Percentiles rank a stretch among this genome's conserved stretches.
Evolutionary conservation across 2,113 vertebrate genomes (phyloP).

Genomic region (Gallinago undulata): DNA sequence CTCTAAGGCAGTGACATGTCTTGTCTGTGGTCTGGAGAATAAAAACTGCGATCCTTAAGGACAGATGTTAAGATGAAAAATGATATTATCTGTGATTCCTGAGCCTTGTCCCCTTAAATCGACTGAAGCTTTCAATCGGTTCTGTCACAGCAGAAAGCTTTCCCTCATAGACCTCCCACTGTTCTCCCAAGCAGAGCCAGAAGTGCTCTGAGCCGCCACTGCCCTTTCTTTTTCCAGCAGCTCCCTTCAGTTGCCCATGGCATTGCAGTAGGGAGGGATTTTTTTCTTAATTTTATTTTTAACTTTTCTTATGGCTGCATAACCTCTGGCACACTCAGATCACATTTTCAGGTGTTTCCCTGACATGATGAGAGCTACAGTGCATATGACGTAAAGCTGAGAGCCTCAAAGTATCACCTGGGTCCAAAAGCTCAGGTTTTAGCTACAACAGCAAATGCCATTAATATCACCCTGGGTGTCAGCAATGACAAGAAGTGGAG

Average conservation of each 20-base stretch:
- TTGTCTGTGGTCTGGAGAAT: not conserved
- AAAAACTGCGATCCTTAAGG: not conserved
- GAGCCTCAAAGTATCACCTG: not conserved
- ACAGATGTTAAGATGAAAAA: constrained; percentile 12
- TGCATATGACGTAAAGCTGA: accelerated
- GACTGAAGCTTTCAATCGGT: not conserved
- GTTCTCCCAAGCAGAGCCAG: not conserved
- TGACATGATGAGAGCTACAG: accelerated
- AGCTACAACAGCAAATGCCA: not conserved
- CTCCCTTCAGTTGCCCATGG: not conserved
- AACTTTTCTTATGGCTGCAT: not conserved
- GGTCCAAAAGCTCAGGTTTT: not conserved
- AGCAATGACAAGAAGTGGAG: not conserved
- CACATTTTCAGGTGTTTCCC: not conserved
- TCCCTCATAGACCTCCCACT: not conserved
- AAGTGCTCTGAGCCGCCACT: not conserved
- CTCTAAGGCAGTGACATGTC: not conserved
- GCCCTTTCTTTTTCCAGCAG: not conserved
- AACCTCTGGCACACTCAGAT: not conserved
- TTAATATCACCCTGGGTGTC: not conserved
- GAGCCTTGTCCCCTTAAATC: not conserved
- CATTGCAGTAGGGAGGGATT: not conserved
- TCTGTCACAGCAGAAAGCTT: not conserved
- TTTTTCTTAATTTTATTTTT: not conserved
- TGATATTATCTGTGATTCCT: not conserved